Conservation (phyloP, 2,113 vertebrate species). For the Psophia crepitans region DNA sequence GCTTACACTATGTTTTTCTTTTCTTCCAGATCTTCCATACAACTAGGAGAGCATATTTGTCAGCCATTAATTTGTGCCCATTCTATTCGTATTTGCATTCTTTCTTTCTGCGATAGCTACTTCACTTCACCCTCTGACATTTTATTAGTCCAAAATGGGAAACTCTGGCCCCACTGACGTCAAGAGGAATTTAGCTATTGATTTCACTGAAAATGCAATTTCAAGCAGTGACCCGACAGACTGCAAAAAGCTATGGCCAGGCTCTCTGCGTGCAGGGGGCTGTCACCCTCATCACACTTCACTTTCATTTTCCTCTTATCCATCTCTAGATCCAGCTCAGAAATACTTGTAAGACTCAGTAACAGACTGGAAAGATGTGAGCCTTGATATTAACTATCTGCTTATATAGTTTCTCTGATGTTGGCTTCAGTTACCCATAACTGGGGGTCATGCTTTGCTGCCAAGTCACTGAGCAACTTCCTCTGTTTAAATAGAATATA, state of each 20-base stretch:
- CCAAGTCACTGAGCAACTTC: constrained; percentile 58
- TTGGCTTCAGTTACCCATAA: constrained; percentile 16
- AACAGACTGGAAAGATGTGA: constrained; percentile 42
- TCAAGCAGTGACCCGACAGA: background rate
- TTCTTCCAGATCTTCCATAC: background rate
- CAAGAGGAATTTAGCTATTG: background rate
- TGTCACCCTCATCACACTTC: background rate
- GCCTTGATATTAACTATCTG: constrained; percentile 38
- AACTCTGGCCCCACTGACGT: background rate
- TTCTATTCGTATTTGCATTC: background rate
- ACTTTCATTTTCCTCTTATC: constrained; percentile 10
- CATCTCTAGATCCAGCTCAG: background rate
- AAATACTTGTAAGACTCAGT: background rate
- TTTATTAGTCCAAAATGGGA: constrained; percentile 1
- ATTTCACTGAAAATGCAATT: constrained; percentile 2
- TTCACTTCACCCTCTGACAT: background rate
- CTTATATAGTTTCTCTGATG: constrained; percentile 35
- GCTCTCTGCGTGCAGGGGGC: background rate
- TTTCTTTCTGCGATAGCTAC: background rate
- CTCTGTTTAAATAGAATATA: constrained; percentile 58
- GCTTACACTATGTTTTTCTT: background rate
- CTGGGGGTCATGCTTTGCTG: constrained; percentile 34
- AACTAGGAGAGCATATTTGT: background rate
- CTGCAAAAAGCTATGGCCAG: background rate
- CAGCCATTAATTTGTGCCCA: background rate